Base-by-base conservation (phyloP, 1,140 invertebrate genomes). In the Brachionus sp. region DNA sequence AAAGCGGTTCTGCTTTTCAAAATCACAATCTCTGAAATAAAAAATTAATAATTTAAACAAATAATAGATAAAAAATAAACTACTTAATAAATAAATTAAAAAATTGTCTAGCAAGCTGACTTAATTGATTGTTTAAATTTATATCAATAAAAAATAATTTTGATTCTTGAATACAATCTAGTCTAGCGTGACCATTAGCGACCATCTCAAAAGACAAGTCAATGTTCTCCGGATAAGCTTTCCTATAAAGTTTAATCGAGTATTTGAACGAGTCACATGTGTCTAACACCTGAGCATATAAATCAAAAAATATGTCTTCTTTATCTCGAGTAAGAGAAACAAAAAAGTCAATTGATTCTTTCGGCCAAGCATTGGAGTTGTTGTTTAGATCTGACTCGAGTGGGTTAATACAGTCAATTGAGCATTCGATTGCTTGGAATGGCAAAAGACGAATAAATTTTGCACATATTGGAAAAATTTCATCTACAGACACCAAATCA, bases 361-460 rank as follows among this genome's bases (percentile, higher is more conserved):
- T 33, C 2, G 46, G 7, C 77, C 77, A 78, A 0, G 5, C 19
- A 29, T 39, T 25, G 23, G 13, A 13, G n/a, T 46, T 66, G 29
- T 66, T 66, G 12, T 33, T 33, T 66, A 19, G n/a, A 39, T 39
- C 33, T 16, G 10, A 6, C 37, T 62, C 33, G 75, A 6, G 9
- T 53, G 77, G 77, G 6, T n/a, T 35, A 2, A 80, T 80, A 7
- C 33, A 9, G 4, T 80, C 77, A 37, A 80, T 57, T 13, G 50
- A 66, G 10, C 77, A 80, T 80, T 80, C 46, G 33, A 80, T 80
- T 2, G 77, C 77, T 80, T 80, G 77, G 7, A 80, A 80, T 13
- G 77, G 77, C 12, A 80, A 29, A 5, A 42, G 37, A 2, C 39
- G n/a, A 80, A 80, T 62, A 44, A 62, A 80, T 66, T 39, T 66